phyloP scores from a whole-genome alignment of 2,797 vertebrate genomes.

The Huso huso region DNA sequence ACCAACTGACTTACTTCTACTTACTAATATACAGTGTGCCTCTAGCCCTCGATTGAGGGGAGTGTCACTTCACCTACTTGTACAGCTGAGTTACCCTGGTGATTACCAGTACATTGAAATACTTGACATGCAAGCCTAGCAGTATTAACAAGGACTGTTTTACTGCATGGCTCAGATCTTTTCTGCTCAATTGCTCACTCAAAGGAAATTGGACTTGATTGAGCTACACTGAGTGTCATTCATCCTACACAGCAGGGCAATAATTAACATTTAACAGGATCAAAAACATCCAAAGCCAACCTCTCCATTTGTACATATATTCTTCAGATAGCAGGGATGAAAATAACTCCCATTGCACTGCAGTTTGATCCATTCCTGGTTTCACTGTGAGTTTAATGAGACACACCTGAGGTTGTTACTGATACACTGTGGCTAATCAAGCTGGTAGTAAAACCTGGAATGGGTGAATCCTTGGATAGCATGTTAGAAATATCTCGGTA shows the following conservation, averaged over 20 bases:
- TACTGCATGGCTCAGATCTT: not conserved
- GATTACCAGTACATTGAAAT: not conserved
- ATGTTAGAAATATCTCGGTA: too few species aligned
- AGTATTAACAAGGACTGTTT: not conserved
- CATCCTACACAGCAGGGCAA: slow-evolving; percentile 27
- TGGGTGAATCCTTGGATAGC: not conserved
- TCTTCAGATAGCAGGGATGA: slow-evolving; percentile 26
- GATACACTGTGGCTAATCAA: not conserved
- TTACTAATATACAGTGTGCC: not conserved
- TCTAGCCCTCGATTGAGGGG: not conserved
- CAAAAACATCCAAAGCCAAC: slow-evolving; percentile 15
- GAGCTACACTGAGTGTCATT: slow-evolving; percentile 33
- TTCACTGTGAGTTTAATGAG: not conserved
- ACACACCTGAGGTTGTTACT: not conserved
- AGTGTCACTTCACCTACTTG: not conserved
- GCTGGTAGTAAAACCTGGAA: not conserved
- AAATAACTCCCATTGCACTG: slow-evolving; percentile 21
- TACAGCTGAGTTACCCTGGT: not conserved
- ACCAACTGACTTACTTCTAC: not conserved
- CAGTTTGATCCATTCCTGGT: not conserved
- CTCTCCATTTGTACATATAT: slow-evolving; percentile 12
- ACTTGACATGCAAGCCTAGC: not conserved
- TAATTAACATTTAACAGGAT: slow-evolving; percentile 48
- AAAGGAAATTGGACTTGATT: slow-evolving; percentile 35
- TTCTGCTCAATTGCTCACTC: slow-evolving; percentile 15